phyloP scores from a whole-genome alignment of 1,140 invertebrate genomes.

The Brachionus asplanchnoidis region DNA sequence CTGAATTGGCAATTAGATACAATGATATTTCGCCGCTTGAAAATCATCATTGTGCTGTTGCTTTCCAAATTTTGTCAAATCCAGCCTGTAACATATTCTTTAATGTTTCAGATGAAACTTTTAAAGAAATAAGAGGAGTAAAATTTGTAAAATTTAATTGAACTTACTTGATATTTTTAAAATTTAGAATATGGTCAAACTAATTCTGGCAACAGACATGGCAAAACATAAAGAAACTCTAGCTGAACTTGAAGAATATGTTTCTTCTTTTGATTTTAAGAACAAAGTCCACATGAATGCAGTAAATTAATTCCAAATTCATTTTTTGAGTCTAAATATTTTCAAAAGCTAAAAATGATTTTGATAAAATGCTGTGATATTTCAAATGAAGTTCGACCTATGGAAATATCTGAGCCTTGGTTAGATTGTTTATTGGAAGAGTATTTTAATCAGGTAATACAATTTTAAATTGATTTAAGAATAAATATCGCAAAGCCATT shows the following conservation, averaged over 20 bases:
- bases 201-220: conserved; percentile 58
- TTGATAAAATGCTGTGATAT: conserved; percentile 59
- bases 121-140: conserved; percentile 55
- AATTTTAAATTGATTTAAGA: background rate
- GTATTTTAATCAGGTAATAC: conserved; percentile 57
- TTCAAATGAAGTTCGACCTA: conserved; percentile 58
- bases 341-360: conserved; percentile 55
- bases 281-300: conserved; percentile 21
- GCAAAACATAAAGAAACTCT: conserved; percentile 56
- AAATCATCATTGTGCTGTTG: conserved; percentile 81
- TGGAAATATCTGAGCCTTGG: conserved; percentile 58
- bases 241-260: conserved; percentile 53
- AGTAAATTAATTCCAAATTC: background rate
- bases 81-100: conserved; percentile 71
- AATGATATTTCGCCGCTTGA: conserved; percentile 83
- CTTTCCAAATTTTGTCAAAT: conserved; percentile 70
- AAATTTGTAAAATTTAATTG: conserved; percentile 24
- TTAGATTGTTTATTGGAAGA: conserved; percentile 58
- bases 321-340: background rate
- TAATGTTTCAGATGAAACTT: conserved; percentile 63
- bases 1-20: conserved; percentile 75
- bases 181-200: conserved; percentile 54
- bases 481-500: no score
- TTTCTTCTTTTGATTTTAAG: conserved; percentile 42
- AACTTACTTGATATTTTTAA: background rate